These are phyloP conservation scores for Andrena haemorrhoa DNA, from an alignment of 2,888 invertebrate species.

Conservation along the genomic window DNA sequence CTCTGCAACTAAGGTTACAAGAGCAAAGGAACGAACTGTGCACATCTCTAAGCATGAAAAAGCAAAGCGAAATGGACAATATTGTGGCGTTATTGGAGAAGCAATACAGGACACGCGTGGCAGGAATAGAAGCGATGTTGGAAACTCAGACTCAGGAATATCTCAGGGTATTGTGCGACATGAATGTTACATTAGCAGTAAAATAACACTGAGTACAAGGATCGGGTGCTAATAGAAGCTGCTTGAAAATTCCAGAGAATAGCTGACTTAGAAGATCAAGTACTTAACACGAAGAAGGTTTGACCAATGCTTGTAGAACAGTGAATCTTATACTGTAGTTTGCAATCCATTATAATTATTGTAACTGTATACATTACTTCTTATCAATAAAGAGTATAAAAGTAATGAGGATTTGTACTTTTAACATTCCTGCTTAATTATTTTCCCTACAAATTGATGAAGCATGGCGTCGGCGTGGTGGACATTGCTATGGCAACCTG, in stretches of 20 bases:
- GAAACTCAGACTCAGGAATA: slow-evolving; percentile 73
- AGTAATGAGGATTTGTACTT: not conserved
- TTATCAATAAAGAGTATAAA: slow-evolving; percentile 38
- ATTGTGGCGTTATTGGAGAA: slow-evolving; percentile 73
- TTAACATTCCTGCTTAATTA: not conserved
- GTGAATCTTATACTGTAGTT: slow-evolving; percentile 25
- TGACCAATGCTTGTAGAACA: slow-evolving; percentile 23
- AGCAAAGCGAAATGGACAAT: slow-evolving; percentile 74
- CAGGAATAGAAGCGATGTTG: slow-evolving; percentile 68
- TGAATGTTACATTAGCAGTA: not conserved
- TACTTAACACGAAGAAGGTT: slow-evolving; percentile 59
- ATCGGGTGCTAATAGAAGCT: not conserved
- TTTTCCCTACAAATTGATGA: not conserved
- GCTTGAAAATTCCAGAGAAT: slow-evolving; percentile 68
- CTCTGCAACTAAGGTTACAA: slow-evolving; percentile 74
- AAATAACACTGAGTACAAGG: not conserved
- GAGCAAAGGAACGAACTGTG: slow-evolving; percentile 75
- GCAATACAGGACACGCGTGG: slow-evolving; percentile 74
- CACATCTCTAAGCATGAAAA: slow-evolving; percentile 73
- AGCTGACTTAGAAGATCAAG: slow-evolving; percentile 67
- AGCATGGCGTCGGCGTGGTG: slow-evolving; percentile 15
- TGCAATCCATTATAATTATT: slow-evolving; percentile 26
- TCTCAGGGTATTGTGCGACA: slow-evolving; percentile 65
- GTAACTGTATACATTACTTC: slow-evolving; percentile 31
- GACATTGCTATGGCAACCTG: slow-evolving; percentile 61